Base-by-base conservation (phyloP, 2,113 vertebrate species). In the Tetrao urogallus region DNA sequence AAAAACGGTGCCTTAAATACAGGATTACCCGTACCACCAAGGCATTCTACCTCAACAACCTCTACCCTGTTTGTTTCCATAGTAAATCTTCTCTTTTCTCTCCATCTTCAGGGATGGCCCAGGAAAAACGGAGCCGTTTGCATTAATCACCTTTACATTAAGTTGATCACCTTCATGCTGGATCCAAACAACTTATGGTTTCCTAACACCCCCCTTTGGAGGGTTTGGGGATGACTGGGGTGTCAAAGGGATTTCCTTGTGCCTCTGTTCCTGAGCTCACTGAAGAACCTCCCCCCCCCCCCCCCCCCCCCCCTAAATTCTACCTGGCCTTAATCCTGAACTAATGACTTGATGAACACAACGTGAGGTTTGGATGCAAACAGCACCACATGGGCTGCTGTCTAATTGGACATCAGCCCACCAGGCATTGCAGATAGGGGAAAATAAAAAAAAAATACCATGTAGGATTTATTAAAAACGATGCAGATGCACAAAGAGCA, bases 401-500 rank as follows among this genome's bases (percentile, higher is more conserved):
- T 24, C 52, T 65, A 86, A 85, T 14, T 34, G 88, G 79, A 42
- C 82, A 3, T n/a, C 61, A 50, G 60, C 72, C 67, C 75, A 10
- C 36, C 14, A 45, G 89, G 61, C 79, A 64, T 60, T 66, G 21
- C 30, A 66, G 86, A 34, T 2, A 42, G 61, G 4, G 6, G 4
- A 11, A 16, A 36, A 82, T 90, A 30, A n/a, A 1, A 4, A 21
- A 21, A 47, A 86, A 93, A 32, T 18, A 1, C 6, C 50, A 54
- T 24, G 3, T 58, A 17, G 80, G 67, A 70, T 56, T 24, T 91
- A 82, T 82, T 54, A 28, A 17, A 76, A 94, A 25, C 11, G 52
- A 40, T 56, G 74, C 67, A n/a, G 86, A 82, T 54, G 61, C 80
- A 92, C 92, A 93, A 95, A 91, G 85, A 91, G 45, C 71, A 40